Evolutionary conservation across 2,888 invertebrate species (phyloP).

Genomic region (Lasioglossum oenotherae): DNA sequence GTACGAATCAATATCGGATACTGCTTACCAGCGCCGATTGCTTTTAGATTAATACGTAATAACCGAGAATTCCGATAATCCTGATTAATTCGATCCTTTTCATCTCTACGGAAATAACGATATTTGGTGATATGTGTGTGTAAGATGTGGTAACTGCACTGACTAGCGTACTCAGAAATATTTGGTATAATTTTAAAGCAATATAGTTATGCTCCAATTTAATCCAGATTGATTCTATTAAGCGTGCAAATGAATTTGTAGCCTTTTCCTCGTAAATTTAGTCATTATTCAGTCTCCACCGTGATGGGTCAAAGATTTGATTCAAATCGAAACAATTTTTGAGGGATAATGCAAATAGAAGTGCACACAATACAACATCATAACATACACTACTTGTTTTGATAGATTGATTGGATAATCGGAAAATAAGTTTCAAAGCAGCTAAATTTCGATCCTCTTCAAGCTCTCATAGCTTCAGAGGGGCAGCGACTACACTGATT

Average conservation of each 20-base stretch:
- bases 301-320: too few species aligned
- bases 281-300: too few species aligned
- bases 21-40: conserved; percentile 65
- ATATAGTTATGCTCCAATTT: too few species aligned
- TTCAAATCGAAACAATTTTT: too few species aligned
- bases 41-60: conserved; percentile 20
- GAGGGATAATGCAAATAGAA: too few species aligned
- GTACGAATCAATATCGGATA: conserved; percentile 78
- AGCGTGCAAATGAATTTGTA: too few species aligned
- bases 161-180: not conserved
- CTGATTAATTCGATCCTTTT: not conserved
- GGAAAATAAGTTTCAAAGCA: not conserved
- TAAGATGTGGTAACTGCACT: too few species aligned
- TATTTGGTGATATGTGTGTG: too few species aligned
- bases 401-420: not conserved
- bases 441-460: not conserved
- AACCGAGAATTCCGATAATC: not conserved
- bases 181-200: too few species aligned
- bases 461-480: not conserved
- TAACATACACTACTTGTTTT: not conserved
- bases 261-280: too few species aligned
- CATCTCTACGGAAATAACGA: not conserved
- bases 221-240: too few species aligned
- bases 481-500: not conserved
- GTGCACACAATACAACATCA: not conserved